Base-by-base conservation (phyloP, 2,888 invertebrate genomes). In the Amphipoea lucens region DNA sequence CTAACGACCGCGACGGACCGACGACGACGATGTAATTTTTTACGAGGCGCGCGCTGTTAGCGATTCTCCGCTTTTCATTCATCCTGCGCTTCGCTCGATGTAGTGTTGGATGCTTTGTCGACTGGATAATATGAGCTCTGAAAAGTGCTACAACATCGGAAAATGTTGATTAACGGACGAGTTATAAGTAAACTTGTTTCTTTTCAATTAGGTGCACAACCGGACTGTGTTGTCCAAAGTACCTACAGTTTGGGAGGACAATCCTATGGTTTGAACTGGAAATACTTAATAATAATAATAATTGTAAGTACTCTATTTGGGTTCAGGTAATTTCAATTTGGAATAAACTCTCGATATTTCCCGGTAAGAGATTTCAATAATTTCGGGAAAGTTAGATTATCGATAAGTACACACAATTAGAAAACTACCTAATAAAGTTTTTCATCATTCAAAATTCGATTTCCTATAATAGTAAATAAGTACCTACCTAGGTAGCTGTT, bases 1-100 rank as follows among this genome's bases (percentile, higher is more conserved):
- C 90, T 91, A 90, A 92, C 90, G 90, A 90, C 89, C 88, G 87
- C 87, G 84, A 85, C 84, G 81, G 85, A 85, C 73, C 76, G 84
- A 70, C 89, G 82, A 82, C 86, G 69, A 71, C 76, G 76, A 81
- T 89, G 92, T 92, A 91, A 89, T 92, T 92, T 91, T 92, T 93
- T 93, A 93, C 92, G 92, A 90, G 90, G 84, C 88, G 91, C 90
- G 88, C 89, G 84, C 85, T 85, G 88, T 87, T 90, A 83, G 90
- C 89, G 86, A 86, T 90, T 92, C 90, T 89, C 90, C 91, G 93
- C 92, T 93, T 94, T 95, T 94, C 95, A 95, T 95, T 95, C 95
- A 95, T 94, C 81, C 88, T 87, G 77, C 77, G 84, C 87, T 67
- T 65, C 83, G 76, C 73, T 88, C 76, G 67, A 54, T 75, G 77